Conservation (phyloP, 2,888 invertebrate genomes). For the Sinopyrophorus schimmeli region DNA sequence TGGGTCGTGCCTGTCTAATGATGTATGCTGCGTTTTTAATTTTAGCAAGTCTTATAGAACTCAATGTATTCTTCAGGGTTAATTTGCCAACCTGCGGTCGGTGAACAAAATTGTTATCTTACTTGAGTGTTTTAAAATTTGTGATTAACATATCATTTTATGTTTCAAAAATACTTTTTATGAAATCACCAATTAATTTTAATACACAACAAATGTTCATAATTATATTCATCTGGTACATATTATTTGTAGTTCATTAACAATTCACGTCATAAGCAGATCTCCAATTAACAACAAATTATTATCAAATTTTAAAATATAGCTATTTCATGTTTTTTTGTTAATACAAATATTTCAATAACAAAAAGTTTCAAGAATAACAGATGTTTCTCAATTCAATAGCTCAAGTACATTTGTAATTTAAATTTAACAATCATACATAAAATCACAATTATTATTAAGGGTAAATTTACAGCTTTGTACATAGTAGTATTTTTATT, state of each 20-base stretch:
- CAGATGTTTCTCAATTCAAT: slow-evolving; percentile 12
- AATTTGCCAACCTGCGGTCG: slow-evolving; percentile 84
- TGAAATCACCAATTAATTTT: too few species aligned
- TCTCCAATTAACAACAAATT: slow-evolving; percentile 5
- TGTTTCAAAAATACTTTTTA: slow-evolving; percentile 8
- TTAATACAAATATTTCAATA: neutral
- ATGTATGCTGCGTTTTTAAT: slow-evolving; percentile 88
- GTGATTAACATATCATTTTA: slow-evolving; percentile 26
- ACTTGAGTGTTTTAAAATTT: slow-evolving; percentile 25
- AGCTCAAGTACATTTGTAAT: slow-evolving; percentile 7
- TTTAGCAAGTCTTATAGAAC: slow-evolving; percentile 86
- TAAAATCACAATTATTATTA: slow-evolving; percentile 31
- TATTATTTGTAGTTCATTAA: neutral
- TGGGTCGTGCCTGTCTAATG: slow-evolving; percentile 80
- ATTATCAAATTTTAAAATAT: neutral
- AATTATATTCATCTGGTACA: slow-evolving; percentile 6
- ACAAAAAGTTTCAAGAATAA: slow-evolving; percentile 5
- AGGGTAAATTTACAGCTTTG: slow-evolving; percentile 35
- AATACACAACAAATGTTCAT: slow-evolving; percentile 4
- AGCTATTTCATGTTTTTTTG: neutral
- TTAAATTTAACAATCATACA: slow-evolving; percentile 16
- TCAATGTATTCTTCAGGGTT: slow-evolving; percentile 91
- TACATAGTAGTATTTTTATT: slow-evolving; percentile 42
- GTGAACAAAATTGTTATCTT: slow-evolving; percentile 43
- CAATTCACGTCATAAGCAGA: slow-evolving; percentile 15